Evolutionary conservation across 1,140 invertebrate genomes (phyloP).

Genomic region (Aphaenogaster floridana): DNA sequence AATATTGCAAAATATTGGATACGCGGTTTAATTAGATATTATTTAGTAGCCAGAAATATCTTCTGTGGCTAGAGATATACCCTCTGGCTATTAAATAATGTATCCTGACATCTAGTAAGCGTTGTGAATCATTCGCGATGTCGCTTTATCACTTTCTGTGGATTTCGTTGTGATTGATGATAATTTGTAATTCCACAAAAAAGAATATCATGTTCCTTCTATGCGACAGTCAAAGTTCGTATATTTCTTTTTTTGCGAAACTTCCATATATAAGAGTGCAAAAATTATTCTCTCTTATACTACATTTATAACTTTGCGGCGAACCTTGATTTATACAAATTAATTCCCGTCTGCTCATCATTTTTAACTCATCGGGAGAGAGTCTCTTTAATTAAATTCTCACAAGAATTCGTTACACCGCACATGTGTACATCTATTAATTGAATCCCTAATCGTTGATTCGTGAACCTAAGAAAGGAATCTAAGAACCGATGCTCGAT

Average conservation of each 20-base stretch:
- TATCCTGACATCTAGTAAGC: conserved; percentile 21
- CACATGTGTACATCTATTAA: neutral
- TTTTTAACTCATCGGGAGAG: neutral
- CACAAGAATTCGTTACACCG: neutral
- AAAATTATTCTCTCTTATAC: conserved; percentile 19
- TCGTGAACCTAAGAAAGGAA: neutral
- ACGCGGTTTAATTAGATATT: conserved; percentile 53
- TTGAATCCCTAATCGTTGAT: neutral
- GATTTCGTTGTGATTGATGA: conserved; percentile 66
- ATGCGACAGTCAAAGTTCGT: neutral
- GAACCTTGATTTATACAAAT: conserved; percentile 28
- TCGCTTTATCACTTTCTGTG: conserved; percentile 60
- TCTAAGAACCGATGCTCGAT: neutral
- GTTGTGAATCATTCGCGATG: conserved; percentile 46
- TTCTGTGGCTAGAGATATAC: neutral
- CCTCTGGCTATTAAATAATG: conserved; percentile 4
- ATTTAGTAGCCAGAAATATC: conserved; percentile 1
- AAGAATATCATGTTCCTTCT: conserved; percentile 50
- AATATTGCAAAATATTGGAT: neutral
- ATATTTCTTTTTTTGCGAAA: neutral
- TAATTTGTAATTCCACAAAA: conserved; percentile 62
- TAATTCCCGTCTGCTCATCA: neutral
- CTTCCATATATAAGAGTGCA: neutral
- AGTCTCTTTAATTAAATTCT: conserved; percentile 27
- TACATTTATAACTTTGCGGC: neutral